Evolutionary conservation across 2,888 invertebrate species (phyloP).

Genomic region (Alentia gelatinosa): DNA sequence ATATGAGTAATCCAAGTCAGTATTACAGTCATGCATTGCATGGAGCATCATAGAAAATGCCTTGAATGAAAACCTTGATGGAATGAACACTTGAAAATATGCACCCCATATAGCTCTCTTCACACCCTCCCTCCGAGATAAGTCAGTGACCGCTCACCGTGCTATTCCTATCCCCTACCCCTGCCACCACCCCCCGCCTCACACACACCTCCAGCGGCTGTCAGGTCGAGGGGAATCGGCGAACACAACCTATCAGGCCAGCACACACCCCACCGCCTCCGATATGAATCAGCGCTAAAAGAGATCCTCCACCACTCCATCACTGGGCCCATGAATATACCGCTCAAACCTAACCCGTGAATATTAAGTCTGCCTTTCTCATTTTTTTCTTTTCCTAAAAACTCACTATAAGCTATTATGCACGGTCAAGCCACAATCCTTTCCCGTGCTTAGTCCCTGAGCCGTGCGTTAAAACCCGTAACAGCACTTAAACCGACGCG

Average conservation of each 20-base stretch:
- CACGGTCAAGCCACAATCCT: no score
- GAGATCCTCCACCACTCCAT: background rate
- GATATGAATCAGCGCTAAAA: background rate
- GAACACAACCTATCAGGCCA: background rate
- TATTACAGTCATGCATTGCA: no score
- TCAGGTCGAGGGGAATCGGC: background rate
- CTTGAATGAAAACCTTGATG: no score
- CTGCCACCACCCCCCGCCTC: background rate
- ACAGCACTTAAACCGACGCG: background rate
- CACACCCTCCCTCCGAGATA: background rate
- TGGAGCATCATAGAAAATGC: no score
- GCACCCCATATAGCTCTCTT: no score
- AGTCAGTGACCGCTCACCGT: background rate
- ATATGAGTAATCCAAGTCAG: no score
- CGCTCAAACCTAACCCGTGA: background rate
- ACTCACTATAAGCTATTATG: no score
- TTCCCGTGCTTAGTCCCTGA: background rate
- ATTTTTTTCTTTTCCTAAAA: no score
- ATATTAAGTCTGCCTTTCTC: no score
- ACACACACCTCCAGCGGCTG: background rate
- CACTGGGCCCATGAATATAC: background rate
- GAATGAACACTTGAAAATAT: no score
- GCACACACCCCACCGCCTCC: background rate
- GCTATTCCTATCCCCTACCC: background rate
- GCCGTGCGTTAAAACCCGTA: background rate